Percentiles rank a stretch among this genome's conserved stretches.
Conservation (phyloP, 2,113 vertebrate species). For the Puma concolor region DNA sequence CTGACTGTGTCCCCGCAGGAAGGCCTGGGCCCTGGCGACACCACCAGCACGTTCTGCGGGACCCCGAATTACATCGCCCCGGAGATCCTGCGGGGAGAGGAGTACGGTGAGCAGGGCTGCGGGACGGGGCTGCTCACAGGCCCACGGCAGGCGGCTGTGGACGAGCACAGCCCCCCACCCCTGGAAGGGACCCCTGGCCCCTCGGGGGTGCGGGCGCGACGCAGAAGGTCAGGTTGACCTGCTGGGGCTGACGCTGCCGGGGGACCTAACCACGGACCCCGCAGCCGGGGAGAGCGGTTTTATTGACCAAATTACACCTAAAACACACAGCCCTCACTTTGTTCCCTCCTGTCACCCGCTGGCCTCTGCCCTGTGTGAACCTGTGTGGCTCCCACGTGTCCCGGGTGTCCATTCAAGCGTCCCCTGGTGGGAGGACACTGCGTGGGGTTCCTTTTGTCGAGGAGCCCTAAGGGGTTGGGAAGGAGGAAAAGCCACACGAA, state of each 20-base stretch:
- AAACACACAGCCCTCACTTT: accelerated
- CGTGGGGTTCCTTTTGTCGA: background rate
- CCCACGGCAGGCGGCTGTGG: accelerated
- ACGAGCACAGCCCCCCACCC: accelerated
- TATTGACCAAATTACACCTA: accelerated
- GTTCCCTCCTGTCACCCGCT: accelerated
- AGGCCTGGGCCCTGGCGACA: constrained; percentile 97
- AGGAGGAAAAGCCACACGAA: background rate
- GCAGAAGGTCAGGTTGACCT: background rate
- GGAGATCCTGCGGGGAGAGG: constrained; percentile 97
- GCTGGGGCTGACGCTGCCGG: no score
- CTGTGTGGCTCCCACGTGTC: accelerated
- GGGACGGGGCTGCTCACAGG: accelerated
- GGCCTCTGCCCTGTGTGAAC: background rate
- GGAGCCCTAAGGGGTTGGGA: background rate
- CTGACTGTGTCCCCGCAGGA: constrained; percentile 87
- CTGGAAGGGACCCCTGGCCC: background rate
- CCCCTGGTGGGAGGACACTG: background rate
- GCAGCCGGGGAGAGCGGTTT: background rate
- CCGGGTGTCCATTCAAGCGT: background rate
- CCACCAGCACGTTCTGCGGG: constrained; percentile 98
- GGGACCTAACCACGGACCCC: background rate
- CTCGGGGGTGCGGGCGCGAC: background rate
- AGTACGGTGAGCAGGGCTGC: constrained; percentile 90
- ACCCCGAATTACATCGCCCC: constrained; percentile 99